Evolutionary conservation across 30 jellyfish, hydroid and myxozoan species (phyloP), one percentile per base, ranked within the genome.

Genomic region (Turritopsis rubra): DNA sequence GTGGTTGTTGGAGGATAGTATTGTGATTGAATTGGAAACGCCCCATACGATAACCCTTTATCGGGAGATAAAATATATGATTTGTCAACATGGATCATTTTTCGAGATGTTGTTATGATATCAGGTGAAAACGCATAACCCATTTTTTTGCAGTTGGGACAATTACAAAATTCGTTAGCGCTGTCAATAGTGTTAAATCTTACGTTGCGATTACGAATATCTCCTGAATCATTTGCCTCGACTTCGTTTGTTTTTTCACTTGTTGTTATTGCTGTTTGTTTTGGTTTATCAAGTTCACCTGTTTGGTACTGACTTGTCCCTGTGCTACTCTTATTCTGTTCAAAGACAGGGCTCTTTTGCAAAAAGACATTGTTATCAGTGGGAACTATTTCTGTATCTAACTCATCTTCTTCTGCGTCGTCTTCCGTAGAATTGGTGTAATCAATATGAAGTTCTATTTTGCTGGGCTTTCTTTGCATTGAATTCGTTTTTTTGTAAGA

Each of bases 371-470:
- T 68, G 28, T 23, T n/a, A 23, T 68, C 77, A 1, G 77, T 68
- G 23, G 30, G 31, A 68, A 23, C 31, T 27, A 22, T 68, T 23
- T 66, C 84, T 72, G 1, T 90, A 53, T 28, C 77, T 28, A 65
- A 84, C 0, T 65, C 89, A 0, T 85, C 95, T n/a, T 29, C 79
- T 21, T 85, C 86, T 26, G 80, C 91, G 41, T 75, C 89, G 71
- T 83, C 96, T 28, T 86, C 75, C 66, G 96, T 86, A 13, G 83
- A 81, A 73, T 85, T 71, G 19, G 83, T 82, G 65, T 90, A 90
- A 73, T 90, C 97, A 65, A 90, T 90, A 53, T 86, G 84, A 53
- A 90, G 78, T 78, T 90, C 96, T 9, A 90, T 66, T 54, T 60
- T 81, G 68, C 88, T 81, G 21, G 85, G 88, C 7, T 81, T 81